Percentiles rank a stretch among this genome's conserved stretches.
Evolutionary conservation across 1,140 invertebrate species (phyloP).

Genomic region (Magallana ariakensis): DNA sequence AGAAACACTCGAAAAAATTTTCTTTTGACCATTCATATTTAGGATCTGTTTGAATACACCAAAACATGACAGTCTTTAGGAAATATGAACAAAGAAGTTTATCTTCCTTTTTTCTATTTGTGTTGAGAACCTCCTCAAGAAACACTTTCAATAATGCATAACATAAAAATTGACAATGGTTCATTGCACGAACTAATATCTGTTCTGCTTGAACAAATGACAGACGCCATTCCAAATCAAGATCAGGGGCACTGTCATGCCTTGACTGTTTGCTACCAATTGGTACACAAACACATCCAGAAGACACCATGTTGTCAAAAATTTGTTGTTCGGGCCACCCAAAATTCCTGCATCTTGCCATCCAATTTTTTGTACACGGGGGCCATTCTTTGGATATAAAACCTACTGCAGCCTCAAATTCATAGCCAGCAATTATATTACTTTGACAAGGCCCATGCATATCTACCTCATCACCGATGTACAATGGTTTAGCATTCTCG

Average conservation of each 20-base stretch:
- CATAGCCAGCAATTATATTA: not conserved
- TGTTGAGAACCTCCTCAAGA: constrained; percentile 13
- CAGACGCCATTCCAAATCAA: constrained; percentile 33
- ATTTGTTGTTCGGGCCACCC: constrained; percentile 24
- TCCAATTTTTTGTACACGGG: not conserved
- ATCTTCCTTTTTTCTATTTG: not conserved
- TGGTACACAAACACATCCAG: constrained; percentile 42
- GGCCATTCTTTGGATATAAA: constrained; percentile 6
- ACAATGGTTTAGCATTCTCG: not conserved
- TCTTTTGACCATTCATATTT: not conserved
- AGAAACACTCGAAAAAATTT: constrained; percentile 32
- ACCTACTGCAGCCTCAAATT: not conserved
- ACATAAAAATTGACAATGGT: constrained; percentile 39
- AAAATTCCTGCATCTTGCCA: not conserved
- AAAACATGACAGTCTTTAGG: constrained; percentile 46
- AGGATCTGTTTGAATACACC: constrained; percentile 10
- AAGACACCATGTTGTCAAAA: not conserved
- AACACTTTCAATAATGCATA: constrained; percentile 48
- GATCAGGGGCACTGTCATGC: not conserved
- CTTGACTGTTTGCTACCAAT: constrained; percentile 3
- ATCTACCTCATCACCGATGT: not conserved
- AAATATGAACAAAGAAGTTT: constrained; percentile 47
- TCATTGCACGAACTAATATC: constrained; percentile 40
- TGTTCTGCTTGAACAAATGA: constrained; percentile 42
- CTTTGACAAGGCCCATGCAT: constrained; percentile 22